These are phyloP conservation scores for Hippoglossus hippoglossus DNA, from an alignment of 2,797 vertebrate genomes.

Conservation along the genomic window DNA sequence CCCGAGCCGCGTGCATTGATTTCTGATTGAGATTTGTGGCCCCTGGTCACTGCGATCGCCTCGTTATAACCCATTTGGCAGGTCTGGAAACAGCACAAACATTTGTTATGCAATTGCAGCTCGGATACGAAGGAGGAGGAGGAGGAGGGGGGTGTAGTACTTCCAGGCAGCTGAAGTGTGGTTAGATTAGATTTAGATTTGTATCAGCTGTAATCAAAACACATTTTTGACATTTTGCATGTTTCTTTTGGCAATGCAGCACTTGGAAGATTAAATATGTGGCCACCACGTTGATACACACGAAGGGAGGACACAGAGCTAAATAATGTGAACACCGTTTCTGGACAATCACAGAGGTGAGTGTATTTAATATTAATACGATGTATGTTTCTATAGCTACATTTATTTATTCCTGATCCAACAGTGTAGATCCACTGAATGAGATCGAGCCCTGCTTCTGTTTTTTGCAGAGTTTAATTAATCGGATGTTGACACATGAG, in stretches of 20 bases:
- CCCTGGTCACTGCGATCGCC: background rate
- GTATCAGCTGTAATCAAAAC: background rate
- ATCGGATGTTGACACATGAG: constrained; percentile 41
- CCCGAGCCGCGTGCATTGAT: constrained; percentile 23
- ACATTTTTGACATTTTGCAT: constrained; percentile 47
- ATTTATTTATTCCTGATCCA: constrained; percentile 5
- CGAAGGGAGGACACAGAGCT: constrained; percentile 74
- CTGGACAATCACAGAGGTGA: constrained; percentile 78
- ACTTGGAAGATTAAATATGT: constrained; percentile 71
- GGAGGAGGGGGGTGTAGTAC: background rate
- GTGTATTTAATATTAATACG: constrained; percentile 32
- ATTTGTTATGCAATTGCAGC: constrained; percentile 18
- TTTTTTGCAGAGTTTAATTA: background rate
- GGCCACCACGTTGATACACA: constrained; percentile 80
- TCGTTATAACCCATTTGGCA: constrained; percentile 16
- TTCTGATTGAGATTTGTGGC: constrained; percentile 13
- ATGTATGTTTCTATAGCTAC: no score
- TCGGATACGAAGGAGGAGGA: background rate
- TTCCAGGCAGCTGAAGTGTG: background rate
- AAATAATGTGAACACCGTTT: constrained; percentile 85
- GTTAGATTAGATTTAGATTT: background rate
- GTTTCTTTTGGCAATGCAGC: constrained; percentile 71
- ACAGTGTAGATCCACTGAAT: background rate
- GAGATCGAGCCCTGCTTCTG: background rate
- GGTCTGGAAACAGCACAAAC: background rate